phyloP scores from a whole-genome alignment of 2,797 vertebrate species.

The Sebastes dallii region DNA sequence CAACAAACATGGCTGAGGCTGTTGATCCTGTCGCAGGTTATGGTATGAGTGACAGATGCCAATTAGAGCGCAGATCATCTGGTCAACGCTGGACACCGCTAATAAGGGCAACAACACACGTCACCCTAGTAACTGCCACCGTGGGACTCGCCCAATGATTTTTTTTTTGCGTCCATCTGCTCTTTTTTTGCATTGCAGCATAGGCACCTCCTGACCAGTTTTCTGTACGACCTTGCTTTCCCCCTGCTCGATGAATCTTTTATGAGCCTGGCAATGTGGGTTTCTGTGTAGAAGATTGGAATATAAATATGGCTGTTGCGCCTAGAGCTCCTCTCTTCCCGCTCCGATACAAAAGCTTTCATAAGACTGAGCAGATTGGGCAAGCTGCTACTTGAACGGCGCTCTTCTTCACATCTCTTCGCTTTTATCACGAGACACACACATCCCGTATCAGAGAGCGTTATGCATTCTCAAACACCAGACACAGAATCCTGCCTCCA shows the following conservation, averaged over 20 bases:
- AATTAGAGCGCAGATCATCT: slow-evolving; percentile 42
- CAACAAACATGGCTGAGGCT: slow-evolving; percentile 25
- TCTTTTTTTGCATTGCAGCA: slow-evolving; percentile 64
- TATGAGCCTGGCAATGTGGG: slow-evolving; percentile 83
- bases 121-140: slow-evolving; percentile 52
- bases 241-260: slow-evolving; percentile 84
- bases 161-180: slow-evolving; percentile 51
- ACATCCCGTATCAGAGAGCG: slow-evolving; percentile 36
- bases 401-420: slow-evolving; percentile 60
- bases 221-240: slow-evolving; percentile 83
- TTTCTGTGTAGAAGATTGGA: slow-evolving; percentile 86
- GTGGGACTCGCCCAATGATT: slow-evolving; percentile 25
- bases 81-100: slow-evolving; percentile 32
- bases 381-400: slow-evolving; percentile 64
- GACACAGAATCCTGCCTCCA: slow-evolving; percentile 37
- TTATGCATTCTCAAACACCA: slow-evolving; percentile 37
- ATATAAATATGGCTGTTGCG: slow-evolving; percentile 85
- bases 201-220: slow-evolving; percentile 77
- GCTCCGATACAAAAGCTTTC: slow-evolving; percentile 75
- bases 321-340: slow-evolving; percentile 75
- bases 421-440: slow-evolving; percentile 59
- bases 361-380: slow-evolving; percentile 69
- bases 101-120: slow-evolving; percentile 30
- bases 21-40: neutral
- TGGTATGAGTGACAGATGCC: slow-evolving; percentile 51